These are phyloP conservation scores for Poeciliopsis presidionis DNA, from an alignment of 2,797 vertebrate species.

Conservation along the genomic window DNA sequence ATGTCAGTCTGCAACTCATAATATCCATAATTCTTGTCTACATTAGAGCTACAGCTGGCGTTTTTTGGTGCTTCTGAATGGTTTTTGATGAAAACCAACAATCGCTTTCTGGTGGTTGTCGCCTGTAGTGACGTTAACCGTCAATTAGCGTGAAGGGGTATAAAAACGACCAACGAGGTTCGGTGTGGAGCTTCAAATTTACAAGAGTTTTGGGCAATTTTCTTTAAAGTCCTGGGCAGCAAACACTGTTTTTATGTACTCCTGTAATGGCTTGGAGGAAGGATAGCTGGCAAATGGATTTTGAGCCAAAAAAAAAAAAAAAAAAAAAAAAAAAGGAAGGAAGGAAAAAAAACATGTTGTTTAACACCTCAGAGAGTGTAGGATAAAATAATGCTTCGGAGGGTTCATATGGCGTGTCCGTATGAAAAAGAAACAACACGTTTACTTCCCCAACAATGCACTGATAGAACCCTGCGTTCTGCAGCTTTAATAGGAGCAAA, in stretches of 20 bases:
- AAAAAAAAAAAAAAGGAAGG: no score
- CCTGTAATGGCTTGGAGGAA: background rate
- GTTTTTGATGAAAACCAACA: background rate
- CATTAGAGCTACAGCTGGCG: background rate
- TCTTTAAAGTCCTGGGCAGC: background rate
- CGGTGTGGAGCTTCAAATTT: background rate
- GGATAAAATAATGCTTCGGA: conserved; percentile 5
- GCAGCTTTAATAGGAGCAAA: conserved; percentile 6
- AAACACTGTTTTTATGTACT: conserved; percentile 1
- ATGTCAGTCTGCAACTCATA: background rate
- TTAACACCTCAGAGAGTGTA: conserved; percentile 7
- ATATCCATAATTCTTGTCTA: background rate
- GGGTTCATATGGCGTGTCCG: conserved; percentile 8
- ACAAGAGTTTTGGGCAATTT: background rate
- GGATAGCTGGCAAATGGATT: background rate
- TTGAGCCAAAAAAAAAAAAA: background rate
- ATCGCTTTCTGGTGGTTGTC: background rate
- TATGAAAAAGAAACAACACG: conserved; percentile 27
- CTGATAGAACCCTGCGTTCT: conserved; percentile 25
- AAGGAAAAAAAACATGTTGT: background rate
- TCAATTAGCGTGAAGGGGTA: background rate
- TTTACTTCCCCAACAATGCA: conserved; percentile 35
- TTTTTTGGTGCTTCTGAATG: background rate
- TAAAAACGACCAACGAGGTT: background rate
- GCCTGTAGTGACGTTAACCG: background rate